Evolutionary conservation across 2,113 vertebrate species (phyloP).

Genomic region (Pao palembangensis): DNA sequence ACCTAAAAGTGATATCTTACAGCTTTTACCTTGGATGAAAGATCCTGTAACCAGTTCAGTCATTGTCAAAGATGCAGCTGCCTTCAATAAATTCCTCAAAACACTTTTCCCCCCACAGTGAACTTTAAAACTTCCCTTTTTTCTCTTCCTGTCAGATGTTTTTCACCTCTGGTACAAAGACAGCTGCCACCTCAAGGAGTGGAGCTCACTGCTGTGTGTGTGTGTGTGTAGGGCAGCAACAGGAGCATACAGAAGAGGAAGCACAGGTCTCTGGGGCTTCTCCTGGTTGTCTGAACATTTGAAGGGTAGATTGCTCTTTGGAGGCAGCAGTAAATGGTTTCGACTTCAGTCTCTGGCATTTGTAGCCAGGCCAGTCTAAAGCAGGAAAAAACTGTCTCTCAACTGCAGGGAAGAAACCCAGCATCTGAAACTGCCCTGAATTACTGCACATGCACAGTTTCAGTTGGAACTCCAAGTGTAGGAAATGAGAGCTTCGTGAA

Average conservation of each 20-base stretch:
- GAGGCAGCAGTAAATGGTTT: slow-evolving; percentile 44
- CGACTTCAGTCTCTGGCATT: slow-evolving; percentile 54
- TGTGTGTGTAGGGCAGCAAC: slow-evolving; percentile 32
- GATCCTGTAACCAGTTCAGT: not conserved
- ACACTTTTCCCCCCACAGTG: slow-evolving; percentile 19
- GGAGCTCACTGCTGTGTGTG: slow-evolving; percentile 9
- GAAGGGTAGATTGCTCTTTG: slow-evolving; percentile 56
- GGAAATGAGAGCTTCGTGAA: slow-evolving; percentile 10
- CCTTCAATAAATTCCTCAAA: slow-evolving; percentile 42
- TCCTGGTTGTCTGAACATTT: slow-evolving; percentile 61
- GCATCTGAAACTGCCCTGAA: not conserved
- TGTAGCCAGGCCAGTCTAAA: slow-evolving; percentile 52
- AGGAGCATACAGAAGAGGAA: slow-evolving; percentile 47
- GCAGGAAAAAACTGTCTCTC: slow-evolving; percentile 43
- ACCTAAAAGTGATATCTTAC: no score
- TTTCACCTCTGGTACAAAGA: slow-evolving; percentile 33
- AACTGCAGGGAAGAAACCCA: slow-evolving; percentile 45
- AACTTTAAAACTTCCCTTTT: slow-evolving; percentile 25
- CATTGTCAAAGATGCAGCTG: slow-evolving; percentile 8
- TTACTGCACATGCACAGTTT: slow-evolving; percentile 7
- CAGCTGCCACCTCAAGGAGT: slow-evolving; percentile 14
- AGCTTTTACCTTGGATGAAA: no score
- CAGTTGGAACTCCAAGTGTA: not conserved
- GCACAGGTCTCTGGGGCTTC: slow-evolving; percentile 57
- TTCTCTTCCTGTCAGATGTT: slow-evolving; percentile 20